Base-by-base conservation (phyloP, 2,113 vertebrate species). In the Galemys pyrenaicus region DNA sequence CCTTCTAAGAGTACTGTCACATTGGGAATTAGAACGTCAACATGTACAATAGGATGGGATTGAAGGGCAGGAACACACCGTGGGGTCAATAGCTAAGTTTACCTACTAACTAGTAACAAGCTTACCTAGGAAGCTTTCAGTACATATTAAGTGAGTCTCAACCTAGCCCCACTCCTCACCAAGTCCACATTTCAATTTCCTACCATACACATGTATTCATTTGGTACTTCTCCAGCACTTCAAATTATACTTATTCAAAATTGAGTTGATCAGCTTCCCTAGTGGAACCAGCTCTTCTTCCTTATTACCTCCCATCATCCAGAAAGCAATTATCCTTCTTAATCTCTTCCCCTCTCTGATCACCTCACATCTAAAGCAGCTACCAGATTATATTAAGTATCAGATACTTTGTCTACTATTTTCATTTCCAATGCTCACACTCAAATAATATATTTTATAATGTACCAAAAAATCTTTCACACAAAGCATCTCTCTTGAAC, bases 341-440 rank as follows among this genome's bases (percentile, higher is more conserved):
- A 11, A 51, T 41, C 51, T 77, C 41, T 73, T 71, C 30, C 9
- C 60, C 30, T 90, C 62, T 58, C 62, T 78, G 24, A 71, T 26
- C 44, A 95, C 37, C 22, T 22, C 32, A 86, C 22, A 65, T 41
- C 62, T 85, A 89, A 92, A 46, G 49, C 22, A 82, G 75, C 30
- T 82, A 81, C 32, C 89, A 92, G 37, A 81, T 56, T 89, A 35
- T 35, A 77, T 70, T 60, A 26, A n/a, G 68, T 86, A 65, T 65
- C 81, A 92, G 54, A 39, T 82, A 56, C n/a, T 70, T 56, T 77
- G 75, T 82, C 77, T 87, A 19, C 56, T 71, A 78, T 83, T 90
- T 92, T 74, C 75, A 94, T 81, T 94, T 86, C 44, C 70, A 74
- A 6, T 80, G 16, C 51, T 89, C 65, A 92, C 28, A 68, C 65